Evolutionary conservation across 2,888 invertebrate species (phyloP), one percentile per base, ranked within the genome.

Genomic region (Cantharis lateralis): DNA sequence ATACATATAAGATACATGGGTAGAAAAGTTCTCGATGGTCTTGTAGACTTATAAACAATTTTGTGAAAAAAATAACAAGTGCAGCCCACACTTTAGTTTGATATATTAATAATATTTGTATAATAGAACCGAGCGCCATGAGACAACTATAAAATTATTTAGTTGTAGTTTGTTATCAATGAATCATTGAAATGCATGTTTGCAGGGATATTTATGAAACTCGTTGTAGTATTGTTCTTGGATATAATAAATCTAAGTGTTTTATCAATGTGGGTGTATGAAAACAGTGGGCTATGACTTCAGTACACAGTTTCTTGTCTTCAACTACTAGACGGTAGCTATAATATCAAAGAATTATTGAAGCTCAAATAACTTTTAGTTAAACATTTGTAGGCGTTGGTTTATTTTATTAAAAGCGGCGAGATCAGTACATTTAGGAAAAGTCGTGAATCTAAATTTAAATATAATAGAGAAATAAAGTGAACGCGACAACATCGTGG

Each of bases 271-370:
- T 81, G 76, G 81, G 81, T 78, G 81, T 75, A 78, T 76, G 80
- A 78, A 79, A 79, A 81, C 80, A 78, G 81, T 81, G 81, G 80
- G 80, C 80, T 79, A 81, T 80, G 76, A 77, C 80, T 80, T 79
- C 77, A 76, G 77, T 79, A 78, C 76, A 71, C 72, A 76, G 32
- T 69, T 75, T 76, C 72, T 72, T 72, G 72, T 72, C 72, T 72
- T 76, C 26, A 75, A 75, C 78, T 78, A 78, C 78, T 70, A 75
- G 72, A 70, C 78, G 73, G 78, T 78, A 78, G 78, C 64, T 15
- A 16, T 20, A 66, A 48, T 48, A 66, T 15, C 24, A 66, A 20
- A 20, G 64, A 66, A 66, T 66, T 66, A 66, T 66, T 66, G 64
- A 66, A 66, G 18, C n/a, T 66, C 24, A 20, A n/a, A 24, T 66